Evolutionary conservation across 53 echinoderm and acorn worm species (phyloP).

Genomic region (Pentamera pediparva): DNA sequence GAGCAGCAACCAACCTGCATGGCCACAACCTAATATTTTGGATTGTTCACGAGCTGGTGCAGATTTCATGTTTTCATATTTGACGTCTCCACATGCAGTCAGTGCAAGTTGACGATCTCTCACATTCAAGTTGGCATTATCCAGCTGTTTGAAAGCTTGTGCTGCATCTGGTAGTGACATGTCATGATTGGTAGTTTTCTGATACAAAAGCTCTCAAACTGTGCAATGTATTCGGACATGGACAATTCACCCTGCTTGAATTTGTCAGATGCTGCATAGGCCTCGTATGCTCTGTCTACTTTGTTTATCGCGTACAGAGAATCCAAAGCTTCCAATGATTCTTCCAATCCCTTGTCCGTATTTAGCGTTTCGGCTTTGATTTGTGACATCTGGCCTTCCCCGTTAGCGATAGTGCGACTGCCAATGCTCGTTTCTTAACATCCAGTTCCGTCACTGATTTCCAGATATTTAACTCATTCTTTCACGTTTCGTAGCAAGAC

Average conservation of each 20-base stretch:
- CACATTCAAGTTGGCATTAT: not conserved
- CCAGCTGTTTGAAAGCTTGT: slow-evolving; percentile 20
- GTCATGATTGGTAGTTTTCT: slow-evolving; percentile 7
- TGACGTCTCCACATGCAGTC: slow-evolving; percentile 27
- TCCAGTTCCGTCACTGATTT: not conserved
- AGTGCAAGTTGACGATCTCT: slow-evolving; percentile 24
- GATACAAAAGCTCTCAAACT: slow-evolving; percentile 6
- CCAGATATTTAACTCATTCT: slow-evolving; percentile 3
- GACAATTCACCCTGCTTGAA: not conserved
- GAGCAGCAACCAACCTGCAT: too few relatives aligned
- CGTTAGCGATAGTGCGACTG: not conserved
- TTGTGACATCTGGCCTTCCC: not conserved
- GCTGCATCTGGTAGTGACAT: not conserved
- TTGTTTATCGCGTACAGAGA: not conserved
- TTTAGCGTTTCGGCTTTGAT: not conserved
- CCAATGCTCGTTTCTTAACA: not conserved
- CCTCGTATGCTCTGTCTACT: slow-evolving; percentile 17
- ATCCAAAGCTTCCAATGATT: not conserved
- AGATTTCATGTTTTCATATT: slow-evolving; percentile 22
- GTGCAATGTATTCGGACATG: slow-evolving; percentile 8
- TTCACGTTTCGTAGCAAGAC: not conserved
- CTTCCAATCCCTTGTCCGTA: not conserved
- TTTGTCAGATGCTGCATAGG: not conserved
- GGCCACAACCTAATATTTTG: too few relatives aligned
- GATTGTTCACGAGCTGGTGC: too few relatives aligned